A percentile compares a stretch with the other conserved stretches of the same genome.
These are phyloP conservation scores for Maconellicoccus hirsutus DNA, from an alignment of 1,140 invertebrate species.

Conservation along the genomic window DNA sequence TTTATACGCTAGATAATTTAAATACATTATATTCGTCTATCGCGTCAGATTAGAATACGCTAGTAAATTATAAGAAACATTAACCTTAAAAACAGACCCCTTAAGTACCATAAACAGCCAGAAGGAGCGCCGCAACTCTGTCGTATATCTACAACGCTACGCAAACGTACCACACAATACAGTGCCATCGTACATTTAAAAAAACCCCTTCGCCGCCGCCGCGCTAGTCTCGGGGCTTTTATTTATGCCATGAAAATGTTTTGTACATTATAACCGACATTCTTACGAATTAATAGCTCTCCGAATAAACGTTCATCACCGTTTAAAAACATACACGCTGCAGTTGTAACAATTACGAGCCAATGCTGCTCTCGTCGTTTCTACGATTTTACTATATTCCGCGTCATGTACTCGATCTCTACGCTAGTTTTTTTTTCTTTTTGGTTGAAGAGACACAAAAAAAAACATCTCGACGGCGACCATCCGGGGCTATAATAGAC, in stretches of 20 bases:
- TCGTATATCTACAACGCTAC: not conserved
- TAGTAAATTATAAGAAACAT: not conserved
- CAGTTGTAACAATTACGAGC: not conserved
- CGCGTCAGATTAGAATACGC: constrained; percentile 1
- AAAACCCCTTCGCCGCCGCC: too few species aligned
- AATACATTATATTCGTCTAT: not conserved
- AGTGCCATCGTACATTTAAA: not conserved
- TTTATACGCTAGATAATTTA: not conserved
- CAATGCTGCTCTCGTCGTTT: not conserved
- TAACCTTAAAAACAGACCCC: not conserved
- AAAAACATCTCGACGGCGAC: too few species aligned
- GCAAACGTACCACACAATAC: too few species aligned
- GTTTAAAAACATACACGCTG: not conserved
- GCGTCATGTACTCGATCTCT: too few species aligned
- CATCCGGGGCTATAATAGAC: too few species aligned
- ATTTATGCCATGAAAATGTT: not conserved
- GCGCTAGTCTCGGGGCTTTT: not conserved
- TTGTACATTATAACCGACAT: not conserved
- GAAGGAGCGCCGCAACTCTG: constrained; percentile 1
- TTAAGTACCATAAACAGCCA: constrained; percentile 3
- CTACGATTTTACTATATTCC: too few species aligned
- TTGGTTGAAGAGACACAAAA: too few species aligned
- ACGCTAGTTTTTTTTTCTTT: too few species aligned
- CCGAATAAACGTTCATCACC: not conserved
- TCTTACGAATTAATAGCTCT: constrained; percentile 4